phyloP scores from a whole-genome alignment of 2,888 invertebrate species.

The Eupithecia subumbrata region DNA sequence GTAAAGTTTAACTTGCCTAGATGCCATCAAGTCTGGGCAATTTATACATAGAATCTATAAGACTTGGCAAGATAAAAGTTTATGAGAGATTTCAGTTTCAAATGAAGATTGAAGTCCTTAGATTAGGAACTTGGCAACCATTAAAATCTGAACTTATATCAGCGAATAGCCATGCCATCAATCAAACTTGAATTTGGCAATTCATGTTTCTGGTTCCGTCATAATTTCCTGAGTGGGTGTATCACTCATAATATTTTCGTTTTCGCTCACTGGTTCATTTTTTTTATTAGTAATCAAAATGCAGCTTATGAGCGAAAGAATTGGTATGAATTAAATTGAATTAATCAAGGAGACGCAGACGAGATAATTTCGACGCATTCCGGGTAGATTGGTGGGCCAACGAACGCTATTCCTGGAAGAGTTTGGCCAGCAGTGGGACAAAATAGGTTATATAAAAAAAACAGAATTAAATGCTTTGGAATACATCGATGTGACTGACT shows the following conservation, averaged over 20 bases:
- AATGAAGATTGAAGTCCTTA: not conserved
- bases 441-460: no score
- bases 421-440: no score
- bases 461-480: not conserved
- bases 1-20: not conserved
- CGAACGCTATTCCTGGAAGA: no score
- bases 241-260: not conserved
- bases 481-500: not conserved
- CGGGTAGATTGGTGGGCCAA: no score
- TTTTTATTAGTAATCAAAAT: not conserved
- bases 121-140: not conserved
- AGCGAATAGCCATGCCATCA: not conserved
- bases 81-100: not conserved
- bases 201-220: not conserved
- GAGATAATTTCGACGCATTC: no score
- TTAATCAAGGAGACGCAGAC: no score
- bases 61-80: not conserved
- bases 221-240: not conserved
- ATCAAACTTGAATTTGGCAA: not conserved
- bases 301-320: no score
- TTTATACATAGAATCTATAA: not conserved
- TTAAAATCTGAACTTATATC: not conserved
- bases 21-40: not conserved
- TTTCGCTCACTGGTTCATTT: not conserved
- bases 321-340: no score